phyloP scores from a whole-genome alignment of 2,797 vertebrate genomes.

The Trachops cirrhosus region DNA sequence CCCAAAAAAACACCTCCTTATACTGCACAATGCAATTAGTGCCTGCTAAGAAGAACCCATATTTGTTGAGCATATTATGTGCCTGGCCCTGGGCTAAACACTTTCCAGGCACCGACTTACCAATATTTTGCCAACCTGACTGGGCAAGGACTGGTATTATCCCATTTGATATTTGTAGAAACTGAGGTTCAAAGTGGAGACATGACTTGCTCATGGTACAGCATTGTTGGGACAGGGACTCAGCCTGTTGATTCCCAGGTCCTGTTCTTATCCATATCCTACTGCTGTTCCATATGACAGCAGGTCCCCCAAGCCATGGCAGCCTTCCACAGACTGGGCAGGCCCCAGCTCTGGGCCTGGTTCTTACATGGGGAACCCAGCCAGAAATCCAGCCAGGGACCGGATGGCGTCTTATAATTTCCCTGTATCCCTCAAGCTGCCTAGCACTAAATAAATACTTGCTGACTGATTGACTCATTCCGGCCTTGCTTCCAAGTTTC shows the following conservation, averaged over 20 bases:
- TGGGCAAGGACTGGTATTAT: background rate
- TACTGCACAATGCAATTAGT: background rate
- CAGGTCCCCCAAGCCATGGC: background rate
- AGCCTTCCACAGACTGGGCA: conserved; percentile 43
- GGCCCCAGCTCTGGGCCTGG: background rate
- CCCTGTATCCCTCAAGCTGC: conserved; percentile 63
- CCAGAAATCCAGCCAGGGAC: conserved; percentile 63
- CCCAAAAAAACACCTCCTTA: background rate
- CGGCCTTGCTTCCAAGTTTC: conserved; percentile 65
- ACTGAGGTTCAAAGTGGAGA: background rate
- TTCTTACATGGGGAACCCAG: conserved; percentile 17
- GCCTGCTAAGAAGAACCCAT: background rate
- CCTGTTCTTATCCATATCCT: background rate
- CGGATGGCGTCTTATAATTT: conserved; percentile 68
- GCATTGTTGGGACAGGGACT: background rate
- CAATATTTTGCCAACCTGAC: too few relatives aligned
- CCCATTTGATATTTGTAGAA: background rate
- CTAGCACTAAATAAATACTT: conserved; percentile 73
- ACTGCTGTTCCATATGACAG: background rate
- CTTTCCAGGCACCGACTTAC: background rate
- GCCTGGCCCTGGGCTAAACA: background rate
- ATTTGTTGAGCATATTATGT: background rate
- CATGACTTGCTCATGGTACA: rapidly evolving
- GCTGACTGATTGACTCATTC: conserved; percentile 68
- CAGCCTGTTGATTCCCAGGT: background rate